Base-by-base conservation (phyloP, 2,888 invertebrate genomes). In the Andricus curvator region DNA sequence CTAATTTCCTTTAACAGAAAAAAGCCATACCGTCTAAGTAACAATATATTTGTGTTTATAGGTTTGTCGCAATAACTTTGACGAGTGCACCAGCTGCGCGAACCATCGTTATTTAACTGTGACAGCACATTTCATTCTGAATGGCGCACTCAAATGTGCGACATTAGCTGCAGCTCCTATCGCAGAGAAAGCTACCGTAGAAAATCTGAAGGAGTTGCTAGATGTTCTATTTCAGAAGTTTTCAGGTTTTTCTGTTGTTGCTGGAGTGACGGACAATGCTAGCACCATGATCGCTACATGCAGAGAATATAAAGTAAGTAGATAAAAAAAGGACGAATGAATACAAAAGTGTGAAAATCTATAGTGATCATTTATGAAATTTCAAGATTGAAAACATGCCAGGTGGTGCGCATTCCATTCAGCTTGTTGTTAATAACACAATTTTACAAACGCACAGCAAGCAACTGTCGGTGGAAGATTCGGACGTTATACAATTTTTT, bases 221-320 rank as follows among this genome's bases (percentile, higher is more conserved):
- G 37, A 62, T 29, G 15, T 0, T 56, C 33, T n/a, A 5, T 8
- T 76, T 2, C 25, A 76, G 29, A 60, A 76, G 20, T 51, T 56
- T 22, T 48, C 33, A 48, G 41, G 44, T 9, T n/a, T 70, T 76
- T 81, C 80, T 84, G 80, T 82, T 81, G 80, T 84, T 79, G 60
- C 62, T 62, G 79, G 74, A 80, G 70, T 77, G 79, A 74, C 44
- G 44, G 44, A 44, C 4, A 44, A 44, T 15, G 44, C 44, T 4
- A 44, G 44, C 4, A 44, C 2, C 44, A 44, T 44, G 44, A 44
- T 44, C 1, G 44, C 44, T 4, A 15, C 44, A 44, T 44, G 44
- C 15, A 44, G 44, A 44, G 44, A 44, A 44, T 44, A 15, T 44
- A 15, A 44, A 44, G 44, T 44, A 44, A 44, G 44, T 44, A 15